phyloP scores from a whole-genome alignment of 2,797 vertebrate genomes.

The Spizella passerina region DNA sequence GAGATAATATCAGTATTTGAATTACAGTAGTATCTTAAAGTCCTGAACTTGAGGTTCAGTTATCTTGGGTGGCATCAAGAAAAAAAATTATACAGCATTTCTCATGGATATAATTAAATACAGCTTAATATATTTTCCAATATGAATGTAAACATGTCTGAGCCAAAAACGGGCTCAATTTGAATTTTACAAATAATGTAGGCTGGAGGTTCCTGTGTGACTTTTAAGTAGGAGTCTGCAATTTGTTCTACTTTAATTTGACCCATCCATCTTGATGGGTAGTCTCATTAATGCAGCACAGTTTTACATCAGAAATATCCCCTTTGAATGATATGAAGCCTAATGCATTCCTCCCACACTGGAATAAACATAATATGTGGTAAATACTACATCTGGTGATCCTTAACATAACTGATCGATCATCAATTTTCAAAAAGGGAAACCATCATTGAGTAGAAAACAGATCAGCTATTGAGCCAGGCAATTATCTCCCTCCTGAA shows the following conservation, averaged over 20 bases:
- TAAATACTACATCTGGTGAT: constrained; percentile 36
- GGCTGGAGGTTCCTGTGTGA: not conserved
- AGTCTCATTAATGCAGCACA: constrained; percentile 12
- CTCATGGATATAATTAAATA: not conserved
- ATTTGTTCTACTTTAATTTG: constrained; percentile 51
- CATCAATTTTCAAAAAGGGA: constrained; percentile 22
- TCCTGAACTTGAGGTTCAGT: not conserved
- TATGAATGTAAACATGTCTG: constrained; percentile 1
- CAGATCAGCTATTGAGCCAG: constrained; percentile 38
- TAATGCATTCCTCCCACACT: constrained; percentile 30
- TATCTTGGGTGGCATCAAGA: not conserved
- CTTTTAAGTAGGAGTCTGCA: constrained; percentile 36
- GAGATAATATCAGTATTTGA: not conserved
- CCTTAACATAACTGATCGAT: constrained; percentile 31
- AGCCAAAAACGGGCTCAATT: not conserved
- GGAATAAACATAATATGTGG: constrained; percentile 25
- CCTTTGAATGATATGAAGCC: not conserved
- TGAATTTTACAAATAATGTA: not conserved
- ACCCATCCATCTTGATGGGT: constrained; percentile 24
- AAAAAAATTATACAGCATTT: not conserved
- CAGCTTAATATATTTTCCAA: not conserved
- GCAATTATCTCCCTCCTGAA: constrained; percentile 28
- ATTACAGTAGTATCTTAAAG: not conserved
- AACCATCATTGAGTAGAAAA: constrained; percentile 30
- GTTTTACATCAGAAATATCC: constrained; percentile 20